Evolutionary conservation across 35 echinoderm and acorn worm genomes (phyloP), one percentile per base, ranked within the genome.

Genomic region (Ptychodera flava): DNA sequence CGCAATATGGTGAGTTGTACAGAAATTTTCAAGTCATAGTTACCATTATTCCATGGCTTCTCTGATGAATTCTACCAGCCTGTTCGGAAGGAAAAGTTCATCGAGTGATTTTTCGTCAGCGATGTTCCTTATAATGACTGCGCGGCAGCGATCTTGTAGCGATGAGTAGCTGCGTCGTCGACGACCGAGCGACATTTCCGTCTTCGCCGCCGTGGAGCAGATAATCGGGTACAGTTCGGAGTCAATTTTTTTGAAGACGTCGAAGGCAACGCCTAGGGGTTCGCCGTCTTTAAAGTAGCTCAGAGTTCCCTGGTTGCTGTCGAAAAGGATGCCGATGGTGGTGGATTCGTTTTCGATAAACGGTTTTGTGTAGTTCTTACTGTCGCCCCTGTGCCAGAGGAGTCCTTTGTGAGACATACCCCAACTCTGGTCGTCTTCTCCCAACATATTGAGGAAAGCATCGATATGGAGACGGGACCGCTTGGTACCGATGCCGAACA

Each of bases 351-450:
- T 89, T 32, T 93, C 89, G 33, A 38, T 45, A 82, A 97, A 97
- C 1, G 95, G 95, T 16, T 87, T 78, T 28, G 92, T 93, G 90
- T 91, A 97, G 33, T 86, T 84, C 36, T 34, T 53, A 16, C 91
- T 89, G 2, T 77, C 86, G 16, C 92, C 95, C 30, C 35, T 85
- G 77, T 97, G 92, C 95, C 95, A 97, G 1, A 92, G 77, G 1
- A 92, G 80, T 27, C 95, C 95, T 84, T 93, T 93, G 76, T 97
- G 95, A 27, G 95, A 97, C 16, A 97, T 75, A 29, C 95, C 95
- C 92, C 92, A 89, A 53, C 95, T 93, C 87, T 93, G 81, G 22
- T 85, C 35, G 37, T 93, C 83, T 35, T 97, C 95, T 15, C 92
- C 95, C 0, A 97, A 45, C 76, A 97, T 79, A 86, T 97, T 93